Conservation (phyloP, 2,888 invertebrate genomes). For the Diaprepes abbreviatus region DNA sequence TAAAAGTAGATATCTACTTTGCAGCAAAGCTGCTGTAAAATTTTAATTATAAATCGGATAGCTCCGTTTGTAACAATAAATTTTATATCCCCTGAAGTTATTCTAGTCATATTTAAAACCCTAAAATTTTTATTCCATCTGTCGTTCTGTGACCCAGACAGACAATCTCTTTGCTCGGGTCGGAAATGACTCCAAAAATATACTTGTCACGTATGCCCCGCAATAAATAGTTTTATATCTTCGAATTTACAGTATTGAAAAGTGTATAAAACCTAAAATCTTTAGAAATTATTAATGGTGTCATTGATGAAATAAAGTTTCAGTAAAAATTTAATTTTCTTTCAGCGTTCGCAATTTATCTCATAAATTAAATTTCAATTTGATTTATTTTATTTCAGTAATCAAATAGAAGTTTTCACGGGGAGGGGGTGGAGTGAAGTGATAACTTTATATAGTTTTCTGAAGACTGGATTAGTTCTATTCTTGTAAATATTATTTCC, state of each 20-base stretch:
- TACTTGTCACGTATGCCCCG: slow-evolving; percentile 17
- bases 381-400: neutral
- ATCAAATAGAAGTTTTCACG: too few relatives aligned
- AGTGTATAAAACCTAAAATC: slow-evolving; percentile 14
- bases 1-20: neutral
- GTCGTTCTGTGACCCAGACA: slow-evolving; percentile 11
- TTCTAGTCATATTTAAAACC: slow-evolving; percentile 18
- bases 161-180: neutral
- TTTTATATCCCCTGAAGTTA: slow-evolving; percentile 8
- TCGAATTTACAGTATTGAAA: slow-evolving; percentile 5
- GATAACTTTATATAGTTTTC: too few relatives aligned
- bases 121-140: slow-evolving; percentile 18
- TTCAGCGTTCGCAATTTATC: neutral
- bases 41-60: neutral
- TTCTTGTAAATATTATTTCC: too few relatives aligned
- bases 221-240: slow-evolving; percentile 20
- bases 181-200: slow-evolving; percentile 12
- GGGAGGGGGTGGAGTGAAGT: too few relatives aligned
- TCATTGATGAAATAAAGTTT: slow-evolving; percentile 4
- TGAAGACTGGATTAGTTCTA: too few relatives aligned
- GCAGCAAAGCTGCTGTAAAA: neutral
- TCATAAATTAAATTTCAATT: neutral
- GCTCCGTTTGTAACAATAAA: slow-evolving; percentile 4
- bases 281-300: neutral
- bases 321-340: neutral